Evolutionary conservation across 2,888 invertebrate species (phyloP).

Genomic region (Leptinotarsa rubiginosa): DNA sequence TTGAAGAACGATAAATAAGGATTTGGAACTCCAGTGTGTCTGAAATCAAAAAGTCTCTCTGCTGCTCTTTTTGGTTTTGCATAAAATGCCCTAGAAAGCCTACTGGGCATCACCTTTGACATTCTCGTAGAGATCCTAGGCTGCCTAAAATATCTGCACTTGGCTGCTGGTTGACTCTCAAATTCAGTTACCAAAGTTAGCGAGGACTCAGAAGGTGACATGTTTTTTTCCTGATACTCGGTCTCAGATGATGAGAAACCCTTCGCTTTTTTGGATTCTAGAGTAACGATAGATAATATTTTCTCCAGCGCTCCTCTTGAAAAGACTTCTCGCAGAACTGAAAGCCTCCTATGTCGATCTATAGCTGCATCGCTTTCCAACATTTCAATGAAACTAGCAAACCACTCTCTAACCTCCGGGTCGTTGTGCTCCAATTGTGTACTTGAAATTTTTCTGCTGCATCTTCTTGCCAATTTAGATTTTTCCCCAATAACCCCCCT

Average conservation of each 20-base stretch:
- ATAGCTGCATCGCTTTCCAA: slow-evolving; percentile 18
- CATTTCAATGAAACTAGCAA: neutral
- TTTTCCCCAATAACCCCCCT: slow-evolving; percentile 1
- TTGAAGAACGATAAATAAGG: slow-evolving; percentile 9
- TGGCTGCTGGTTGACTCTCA: neutral
- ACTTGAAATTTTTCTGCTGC: slow-evolving; percentile 9
- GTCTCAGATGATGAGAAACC: neutral
- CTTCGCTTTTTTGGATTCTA: neutral
- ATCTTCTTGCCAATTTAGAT: slow-evolving; percentile 1
- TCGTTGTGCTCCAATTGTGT: neutral
- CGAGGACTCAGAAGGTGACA: neutral
- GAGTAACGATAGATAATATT: slow-evolving; percentile 6
- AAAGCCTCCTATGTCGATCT: slow-evolving; percentile 9
- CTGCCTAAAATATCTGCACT: neutral
- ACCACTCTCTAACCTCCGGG: slow-evolving; percentile 11
- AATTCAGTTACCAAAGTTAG: neutral
- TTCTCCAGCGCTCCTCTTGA: slow-evolving; percentile 5
- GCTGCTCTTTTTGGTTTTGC: neutral
- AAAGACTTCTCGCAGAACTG: slow-evolving; percentile 22
- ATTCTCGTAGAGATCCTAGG: neutral
- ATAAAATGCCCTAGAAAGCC: neutral
- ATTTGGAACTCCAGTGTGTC: neutral
- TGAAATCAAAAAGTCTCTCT: slow-evolving; percentile 10
- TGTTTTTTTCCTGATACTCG: neutral
- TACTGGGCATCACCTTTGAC: neutral